Evolutionary conservation across 30 jellyfish, hydroid and myxozoan species (phyloP).

Genomic region (Aurelia aurita complex sp. Pacific): DNA sequence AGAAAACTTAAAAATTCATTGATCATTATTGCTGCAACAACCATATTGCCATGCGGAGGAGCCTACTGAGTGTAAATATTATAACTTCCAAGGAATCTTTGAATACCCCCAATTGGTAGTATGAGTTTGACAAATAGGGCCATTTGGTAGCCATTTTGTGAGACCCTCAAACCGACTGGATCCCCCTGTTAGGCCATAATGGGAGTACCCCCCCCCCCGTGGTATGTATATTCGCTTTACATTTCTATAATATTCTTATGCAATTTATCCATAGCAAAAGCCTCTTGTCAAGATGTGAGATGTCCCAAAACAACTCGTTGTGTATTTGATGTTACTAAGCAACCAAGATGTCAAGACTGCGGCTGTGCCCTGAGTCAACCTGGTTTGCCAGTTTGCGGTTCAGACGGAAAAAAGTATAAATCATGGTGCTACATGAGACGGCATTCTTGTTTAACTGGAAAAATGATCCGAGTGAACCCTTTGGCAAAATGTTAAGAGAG

Average conservation of each 20-base stretch:
- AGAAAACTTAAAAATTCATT: too few species aligned
- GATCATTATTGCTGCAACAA: too few species aligned
- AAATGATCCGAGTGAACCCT: constrained; percentile 36
- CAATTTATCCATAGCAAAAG: background rate
- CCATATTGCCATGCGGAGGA: too few species aligned
- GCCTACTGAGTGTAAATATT: too few species aligned
- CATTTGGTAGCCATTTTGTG: too few species aligned
- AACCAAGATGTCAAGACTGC: constrained; percentile 68
- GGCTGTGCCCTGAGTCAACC: constrained; percentile 30
- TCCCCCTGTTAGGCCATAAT: too few species aligned
- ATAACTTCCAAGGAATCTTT: too few species aligned
- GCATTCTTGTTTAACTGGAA: constrained; percentile 33
- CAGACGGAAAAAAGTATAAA: constrained; percentile 63
- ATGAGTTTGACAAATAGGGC: too few species aligned
- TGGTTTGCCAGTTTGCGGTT: constrained; percentile 70
- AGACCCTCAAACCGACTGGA: too few species aligned
- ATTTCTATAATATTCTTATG: background rate
- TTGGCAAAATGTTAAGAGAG: constrained; percentile 10
- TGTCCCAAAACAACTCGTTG: constrained; percentile 55
- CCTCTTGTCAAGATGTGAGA: constrained; percentile 43
- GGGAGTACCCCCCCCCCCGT: too few species aligned
- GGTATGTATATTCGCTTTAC: background rate
- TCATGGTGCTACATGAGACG: constrained; percentile 74
- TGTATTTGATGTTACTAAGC: constrained; percentile 30
- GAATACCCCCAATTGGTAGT: too few species aligned